A percentile compares a stretch with the other conserved stretches of the same genome.
Evolutionary conservation across 1,140 invertebrate genomes (phyloP).

Genomic region (Drosophila aff.): DNA sequence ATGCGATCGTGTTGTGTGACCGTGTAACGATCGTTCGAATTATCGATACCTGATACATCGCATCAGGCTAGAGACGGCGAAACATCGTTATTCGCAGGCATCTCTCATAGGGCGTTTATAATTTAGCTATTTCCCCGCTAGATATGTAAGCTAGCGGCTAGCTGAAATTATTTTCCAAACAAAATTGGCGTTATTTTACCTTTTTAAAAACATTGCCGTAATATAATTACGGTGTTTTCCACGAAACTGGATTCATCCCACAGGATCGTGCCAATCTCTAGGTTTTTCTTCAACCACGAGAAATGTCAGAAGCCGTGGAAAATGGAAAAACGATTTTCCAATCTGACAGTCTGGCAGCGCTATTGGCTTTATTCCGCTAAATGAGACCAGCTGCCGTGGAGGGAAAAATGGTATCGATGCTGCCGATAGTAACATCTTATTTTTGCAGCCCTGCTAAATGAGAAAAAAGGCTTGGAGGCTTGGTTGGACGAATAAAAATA

Average conservation of each 20-base stretch:
- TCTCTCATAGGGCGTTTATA: too few relatives aligned
- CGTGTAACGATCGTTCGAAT: not conserved
- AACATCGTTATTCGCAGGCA: too few relatives aligned
- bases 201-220: too few relatives aligned
- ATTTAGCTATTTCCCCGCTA: too few relatives aligned
- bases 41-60: not conserved
- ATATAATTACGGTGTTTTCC: too few relatives aligned
- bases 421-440: not conserved
- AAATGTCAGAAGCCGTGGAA: too few relatives aligned
- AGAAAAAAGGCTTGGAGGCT: constrained; percentile 52
- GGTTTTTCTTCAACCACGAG: not conserved
- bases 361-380: not conserved
- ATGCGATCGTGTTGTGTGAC: constrained; percentile 31
- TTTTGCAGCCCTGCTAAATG: constrained; percentile 3
- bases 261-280: not conserved
- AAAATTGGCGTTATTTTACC: too few relatives aligned
- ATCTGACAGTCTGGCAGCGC: not conserved
- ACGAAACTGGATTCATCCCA: not conserved
- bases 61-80: not conserved
- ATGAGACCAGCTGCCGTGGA: not conserved
- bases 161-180: too few relatives aligned
- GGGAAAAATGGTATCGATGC: not conserved
- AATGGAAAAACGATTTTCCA: not conserved
- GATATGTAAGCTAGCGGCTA: too few relatives aligned
- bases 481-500: constrained; percentile 46